A percentile compares a stretch with the other conserved stretches of the same genome.
These are phyloP conservation scores for Caenorhabditis sp. DNA, from an alignment of 2,888 invertebrate species.

Conservation along the genomic window DNA sequence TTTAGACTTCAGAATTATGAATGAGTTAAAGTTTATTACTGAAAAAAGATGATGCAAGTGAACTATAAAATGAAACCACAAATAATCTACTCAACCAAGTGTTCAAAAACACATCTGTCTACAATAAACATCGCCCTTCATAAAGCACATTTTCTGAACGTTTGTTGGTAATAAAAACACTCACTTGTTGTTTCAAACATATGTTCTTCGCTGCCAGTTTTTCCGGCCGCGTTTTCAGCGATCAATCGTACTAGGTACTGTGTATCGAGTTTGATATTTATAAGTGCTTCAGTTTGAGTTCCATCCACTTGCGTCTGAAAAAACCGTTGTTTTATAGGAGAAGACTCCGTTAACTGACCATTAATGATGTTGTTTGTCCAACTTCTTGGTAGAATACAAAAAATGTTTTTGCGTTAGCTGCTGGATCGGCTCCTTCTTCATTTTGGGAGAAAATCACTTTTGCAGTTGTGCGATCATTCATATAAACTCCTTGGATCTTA, in stretches of 20 bases:
- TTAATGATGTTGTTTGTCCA: constrained; percentile 34
- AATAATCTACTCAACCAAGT: background rate
- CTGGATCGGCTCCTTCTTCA: constrained; percentile 35
- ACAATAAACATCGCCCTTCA: background rate
- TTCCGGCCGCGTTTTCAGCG: constrained; percentile 60
- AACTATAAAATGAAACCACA: background rate
- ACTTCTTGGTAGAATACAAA: constrained; percentile 40
- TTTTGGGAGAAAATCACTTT: constrained; percentile 52
- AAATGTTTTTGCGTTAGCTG: constrained; percentile 45
- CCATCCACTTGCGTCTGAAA: constrained; percentile 47
- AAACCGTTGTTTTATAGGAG: constrained; percentile 8
- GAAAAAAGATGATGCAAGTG: too few species aligned
- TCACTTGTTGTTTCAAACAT: constrained; percentile 57
- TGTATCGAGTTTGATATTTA: constrained; percentile 47
- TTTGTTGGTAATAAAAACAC: constrained; percentile 13
- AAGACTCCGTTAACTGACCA: constrained; percentile 30
- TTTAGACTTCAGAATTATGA: too few species aligned
- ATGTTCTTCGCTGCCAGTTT: constrained; percentile 44
- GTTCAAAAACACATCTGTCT: background rate
- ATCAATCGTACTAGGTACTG: constrained; percentile 50
- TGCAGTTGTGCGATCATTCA: constrained; percentile 39
- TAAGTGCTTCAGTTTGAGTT: constrained; percentile 30
- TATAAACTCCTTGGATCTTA: constrained; percentile 44
- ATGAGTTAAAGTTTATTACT: too few species aligned
- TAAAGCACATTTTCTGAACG: background rate